Base-by-base conservation (phyloP, 2,113 vertebrate genomes). In the Dipodomys merriami region DNA sequence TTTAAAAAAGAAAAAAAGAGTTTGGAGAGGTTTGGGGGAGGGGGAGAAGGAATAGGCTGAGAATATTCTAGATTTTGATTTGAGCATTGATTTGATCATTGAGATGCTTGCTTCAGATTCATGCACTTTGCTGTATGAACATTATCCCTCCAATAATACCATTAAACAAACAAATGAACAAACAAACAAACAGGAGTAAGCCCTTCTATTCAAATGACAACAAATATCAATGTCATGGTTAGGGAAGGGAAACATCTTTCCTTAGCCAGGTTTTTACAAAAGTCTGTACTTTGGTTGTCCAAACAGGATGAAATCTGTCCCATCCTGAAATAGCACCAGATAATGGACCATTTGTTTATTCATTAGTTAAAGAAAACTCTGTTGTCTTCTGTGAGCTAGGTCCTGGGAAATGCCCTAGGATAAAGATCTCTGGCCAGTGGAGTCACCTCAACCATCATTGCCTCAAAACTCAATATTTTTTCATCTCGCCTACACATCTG, bases 281-380 rank as follows among this genome's bases (percentile, higher is more conserved):
- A 90, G 65, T 35, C 33, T 60, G 15, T 22, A 4, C 39, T 27
- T 92, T 90, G 62, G 46, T 90, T 80, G 35, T 72, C 39, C 72
- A 83, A 85, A 39, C 35, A 81, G 64, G 65, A 29, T 44, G 44
- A 74, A 64, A 76, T 85, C 33, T 83, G 67, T 72, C 79, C 49
- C 46, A 39, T 76, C 69, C 62, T 88, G 88, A 96, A 95, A 25
- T 86, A 84, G 85, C 10, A 11, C 44, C 53, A 87, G 65, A 15
- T 53, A 81, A 84, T 49, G 79, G 65, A 35, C 19, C 16, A 44
- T 85, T 80, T 86, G 68, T 84, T 79, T 88, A 35, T 92, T 86
- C 62, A 83, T 91, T 88, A 80, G 74, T 91, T 76, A 82, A 84
- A 68, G 74, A 88, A 88, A 93, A 82, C 35, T n/a, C 23, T 20